Base-by-base conservation (phyloP, 2,888 invertebrate genomes). In the Campoletis raptor region DNA sequence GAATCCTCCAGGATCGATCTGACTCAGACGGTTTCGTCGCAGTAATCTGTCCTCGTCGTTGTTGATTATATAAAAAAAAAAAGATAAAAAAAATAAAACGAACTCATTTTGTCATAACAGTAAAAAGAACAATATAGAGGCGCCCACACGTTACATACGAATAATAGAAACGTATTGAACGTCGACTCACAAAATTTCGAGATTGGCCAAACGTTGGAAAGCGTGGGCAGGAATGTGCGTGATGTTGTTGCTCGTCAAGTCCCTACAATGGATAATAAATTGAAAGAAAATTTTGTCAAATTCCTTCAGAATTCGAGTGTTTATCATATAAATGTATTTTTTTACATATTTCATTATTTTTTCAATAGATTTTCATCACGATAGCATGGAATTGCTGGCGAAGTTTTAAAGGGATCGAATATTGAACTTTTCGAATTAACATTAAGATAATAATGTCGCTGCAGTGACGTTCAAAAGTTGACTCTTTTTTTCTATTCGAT, bases 231-330 rank as follows among this genome's bases (percentile, higher is more conserved):
- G 96, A 95, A 98, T 95, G 93, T 95, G 94, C 89, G 97, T 97
- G 93, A 98, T 96, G 95, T 97, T 97, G 95, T 98, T 98, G 95
- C 96, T 96, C 89, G 97, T 96, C 94, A 98, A 95, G 95, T 98
- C 97, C 93, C 98, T 98, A 97, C 81, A 96, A 96, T 64, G 40
- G 52, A 64, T 67, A 3, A 10, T 40, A 40, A 40, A 61, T 61
- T 30, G 6, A 15, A 15, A 30, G 6, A 30, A 6, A 61, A 61
- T 61, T 10, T 61, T 12, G 12, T 30, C 61, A 30, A 61, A 61
- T 61, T 30, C 12, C 30, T 61, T 30, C 12, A 61, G 5, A 30
- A 61, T 61, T 30, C 2, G 6, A 3, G 1, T 61, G 10, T 30
- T 57, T 24, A 12, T 57, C 24, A 5, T 57, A 30, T 5, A 1